Evolutionary conservation across 2,113 vertebrate genomes (phyloP).

Genomic region (Syngnathus scovelli): DNA sequence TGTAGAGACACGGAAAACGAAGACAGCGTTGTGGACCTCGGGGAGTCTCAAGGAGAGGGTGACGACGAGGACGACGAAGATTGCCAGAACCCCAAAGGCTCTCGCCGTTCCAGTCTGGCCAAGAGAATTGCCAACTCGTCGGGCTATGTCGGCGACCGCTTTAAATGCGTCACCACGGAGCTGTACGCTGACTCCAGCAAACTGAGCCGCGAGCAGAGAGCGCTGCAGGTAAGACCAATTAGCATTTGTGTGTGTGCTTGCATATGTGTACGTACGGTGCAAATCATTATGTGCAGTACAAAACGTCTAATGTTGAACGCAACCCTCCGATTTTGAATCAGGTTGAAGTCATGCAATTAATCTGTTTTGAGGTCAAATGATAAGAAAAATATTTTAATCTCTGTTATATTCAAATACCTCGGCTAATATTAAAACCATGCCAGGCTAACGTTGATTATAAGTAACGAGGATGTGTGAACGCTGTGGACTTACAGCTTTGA

Average conservation of each 20-base stretch:
- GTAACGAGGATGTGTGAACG: too few relatives aligned
- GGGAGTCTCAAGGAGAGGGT: slow-evolving; percentile 63
- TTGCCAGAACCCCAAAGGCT: slow-evolving; percentile 71
- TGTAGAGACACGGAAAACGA: slow-evolving; percentile 50
- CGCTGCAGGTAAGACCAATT: slow-evolving; percentile 87
- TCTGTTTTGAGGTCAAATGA: neutral
- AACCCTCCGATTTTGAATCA: slow-evolving; percentile 26
- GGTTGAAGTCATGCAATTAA: neutral
- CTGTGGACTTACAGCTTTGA: neutral
- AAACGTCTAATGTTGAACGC: neutral
- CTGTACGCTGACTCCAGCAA: slow-evolving; percentile 97
- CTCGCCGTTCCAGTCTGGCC: slow-evolving; percentile 76
- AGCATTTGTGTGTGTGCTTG: slow-evolving; percentile 13
- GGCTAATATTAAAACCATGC: neutral
- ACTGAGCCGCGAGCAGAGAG: slow-evolving; percentile 95
- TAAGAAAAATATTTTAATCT: neutral
- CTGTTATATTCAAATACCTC: neutral
- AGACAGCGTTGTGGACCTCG: slow-evolving; percentile 60
- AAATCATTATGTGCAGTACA: neutral
- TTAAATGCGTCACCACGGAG: slow-evolving; percentile 97
- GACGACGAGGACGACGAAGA: slow-evolving; percentile 67
- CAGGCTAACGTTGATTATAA: neutral
- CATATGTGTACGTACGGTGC: neutral
- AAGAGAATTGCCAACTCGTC: slow-evolving; percentile 96
- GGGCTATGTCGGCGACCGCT: slow-evolving; percentile 95